A percentile compares a stretch with the other conserved stretches of the same genome.
Evolutionary conservation across 2,797 vertebrate genomes (phyloP).

Genomic region (Echiichthys vipera): DNA sequence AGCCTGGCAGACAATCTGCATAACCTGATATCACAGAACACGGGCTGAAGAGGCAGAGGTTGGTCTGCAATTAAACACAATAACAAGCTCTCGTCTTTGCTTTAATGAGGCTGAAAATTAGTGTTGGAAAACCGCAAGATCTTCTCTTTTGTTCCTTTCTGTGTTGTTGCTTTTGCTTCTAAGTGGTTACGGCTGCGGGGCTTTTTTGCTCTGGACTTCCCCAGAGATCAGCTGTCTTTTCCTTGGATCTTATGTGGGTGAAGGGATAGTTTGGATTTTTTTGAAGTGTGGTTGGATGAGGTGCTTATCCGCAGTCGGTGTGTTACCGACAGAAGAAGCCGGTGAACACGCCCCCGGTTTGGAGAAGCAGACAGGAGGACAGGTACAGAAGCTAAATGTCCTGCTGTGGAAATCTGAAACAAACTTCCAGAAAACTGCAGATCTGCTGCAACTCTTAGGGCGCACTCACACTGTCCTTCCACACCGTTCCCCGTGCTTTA

Average conservation of each 20-base stretch:
- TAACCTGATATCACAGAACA: slow-evolving; percentile 1
- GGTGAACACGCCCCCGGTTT: too few relatives aligned
- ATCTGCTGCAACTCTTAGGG: too few relatives aligned
- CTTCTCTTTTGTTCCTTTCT: neutral
- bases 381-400: too few relatives aligned
- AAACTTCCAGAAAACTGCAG: too few relatives aligned
- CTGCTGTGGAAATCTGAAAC: too few relatives aligned
- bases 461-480: too few relatives aligned
- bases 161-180: neutral
- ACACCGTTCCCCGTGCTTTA: too few relatives aligned
- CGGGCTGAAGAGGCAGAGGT: slow-evolving; percentile 5
- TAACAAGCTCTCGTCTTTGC: neutral
- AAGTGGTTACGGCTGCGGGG: neutral
- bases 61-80: slow-evolving; percentile 11
- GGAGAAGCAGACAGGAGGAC: too few relatives aligned
- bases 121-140: neutral
- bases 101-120: slow-evolving; percentile 27
- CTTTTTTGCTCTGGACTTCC: neutral
- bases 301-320: too few relatives aligned
- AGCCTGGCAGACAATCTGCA: slow-evolving; percentile 9
- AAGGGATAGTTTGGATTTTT: too few relatives aligned
- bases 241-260: neutral
- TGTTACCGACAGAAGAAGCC: too few relatives aligned
- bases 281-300: too few relatives aligned
- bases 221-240: neutral